These are phyloP conservation scores for Azemiops feae DNA, from an alignment of 2,113 vertebrate species.

Conservation along the genomic window DNA sequence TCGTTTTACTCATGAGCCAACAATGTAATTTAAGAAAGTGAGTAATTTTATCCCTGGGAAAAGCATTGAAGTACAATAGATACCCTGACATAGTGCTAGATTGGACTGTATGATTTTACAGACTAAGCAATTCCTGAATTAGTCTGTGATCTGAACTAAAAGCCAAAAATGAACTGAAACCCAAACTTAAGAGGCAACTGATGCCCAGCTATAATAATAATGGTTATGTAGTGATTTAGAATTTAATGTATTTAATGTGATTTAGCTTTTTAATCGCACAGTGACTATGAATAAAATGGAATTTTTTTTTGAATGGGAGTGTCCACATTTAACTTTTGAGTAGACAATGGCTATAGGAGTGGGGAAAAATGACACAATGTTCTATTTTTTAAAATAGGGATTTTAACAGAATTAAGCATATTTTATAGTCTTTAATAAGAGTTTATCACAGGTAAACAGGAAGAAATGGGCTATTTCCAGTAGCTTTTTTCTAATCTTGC, in stretches of 20 bases:
- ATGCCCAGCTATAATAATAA: neutral
- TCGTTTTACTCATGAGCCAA: neutral
- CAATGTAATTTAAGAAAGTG: neutral
- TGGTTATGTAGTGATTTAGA: neutral
- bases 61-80: neutral
- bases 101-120: neutral
- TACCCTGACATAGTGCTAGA: neutral
- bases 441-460: neutral
- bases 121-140: neutral
- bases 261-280: neutral
- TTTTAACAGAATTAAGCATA: neutral
- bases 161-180: neutral
- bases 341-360: neutral
- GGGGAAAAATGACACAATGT: neutral
- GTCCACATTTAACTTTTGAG: neutral
- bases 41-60: neutral
- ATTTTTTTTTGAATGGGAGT: neutral
- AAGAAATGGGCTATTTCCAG: neutral
- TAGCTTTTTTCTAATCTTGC: neutral
- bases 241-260: neutral
- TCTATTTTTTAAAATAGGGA: neutral
- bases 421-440: neutral
- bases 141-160: neutral
- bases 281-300: neutral
- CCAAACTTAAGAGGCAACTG: neutral